These are phyloP conservation scores for Stenichneumon culpator DNA, from an alignment of 2,888 invertebrate species.

Conservation along the genomic window DNA sequence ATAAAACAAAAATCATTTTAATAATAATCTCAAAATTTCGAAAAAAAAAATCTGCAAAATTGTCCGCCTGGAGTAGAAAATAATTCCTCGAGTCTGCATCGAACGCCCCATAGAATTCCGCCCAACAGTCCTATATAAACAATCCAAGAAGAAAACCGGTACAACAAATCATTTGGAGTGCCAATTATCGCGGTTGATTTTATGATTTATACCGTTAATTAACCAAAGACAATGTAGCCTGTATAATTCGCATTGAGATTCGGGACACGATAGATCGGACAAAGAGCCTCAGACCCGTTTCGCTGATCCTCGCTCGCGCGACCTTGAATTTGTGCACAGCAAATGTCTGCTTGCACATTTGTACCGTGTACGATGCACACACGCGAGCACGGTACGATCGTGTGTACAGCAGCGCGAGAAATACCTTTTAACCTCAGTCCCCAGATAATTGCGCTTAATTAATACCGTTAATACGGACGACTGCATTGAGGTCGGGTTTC, in stretches of 20 bases:
- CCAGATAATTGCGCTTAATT: conserved; percentile 61
- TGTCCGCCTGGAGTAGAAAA: neutral
- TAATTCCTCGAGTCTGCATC: neutral
- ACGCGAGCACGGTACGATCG: neutral
- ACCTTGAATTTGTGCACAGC: conserved; percentile 37
- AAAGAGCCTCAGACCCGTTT: conserved; percentile 34
- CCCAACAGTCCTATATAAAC: neutral
- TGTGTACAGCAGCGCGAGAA: neutral
- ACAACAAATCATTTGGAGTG: conserved; percentile 19
- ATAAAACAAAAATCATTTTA: too few relatives aligned
- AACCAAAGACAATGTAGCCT: conserved; percentile 24
- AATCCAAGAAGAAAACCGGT: neutral
- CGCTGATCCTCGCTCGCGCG: conserved; percentile 35
- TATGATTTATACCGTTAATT: conserved; percentile 41
- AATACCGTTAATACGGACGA: conserved; percentile 51
- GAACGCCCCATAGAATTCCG: neutral
- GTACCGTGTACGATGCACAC: neutral
- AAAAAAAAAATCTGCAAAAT: neutral
- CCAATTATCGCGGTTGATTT: conserved; percentile 37
- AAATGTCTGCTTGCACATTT: neutral
- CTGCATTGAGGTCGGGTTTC: conserved; percentile 54
- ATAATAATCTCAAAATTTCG: neutral
- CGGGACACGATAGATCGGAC: conserved; percentile 44
- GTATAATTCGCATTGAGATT: conserved; percentile 23
- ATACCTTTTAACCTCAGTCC: conserved; percentile 45